Evolutionary conservation across 2,888 invertebrate species (phyloP), one percentile per base, ranked within the genome.

Genomic region (Scaptomyza cyrtandrae): DNA sequence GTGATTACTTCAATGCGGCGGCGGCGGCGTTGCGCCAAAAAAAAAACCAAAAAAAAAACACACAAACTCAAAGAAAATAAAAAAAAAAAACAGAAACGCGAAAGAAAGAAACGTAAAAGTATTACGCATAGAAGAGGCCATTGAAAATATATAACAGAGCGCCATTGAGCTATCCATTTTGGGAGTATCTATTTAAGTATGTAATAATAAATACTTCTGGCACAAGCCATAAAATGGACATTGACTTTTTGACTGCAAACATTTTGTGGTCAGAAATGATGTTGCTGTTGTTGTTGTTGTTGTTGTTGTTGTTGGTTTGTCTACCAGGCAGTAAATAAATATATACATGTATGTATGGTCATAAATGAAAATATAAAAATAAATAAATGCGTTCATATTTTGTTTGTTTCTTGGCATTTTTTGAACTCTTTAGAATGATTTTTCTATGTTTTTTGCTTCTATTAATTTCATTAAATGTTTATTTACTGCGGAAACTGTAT

Each of bases 1-100:
- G 90, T 76, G 88, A 89, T 88, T 88, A 88, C 89, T 89, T 89
- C 89, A 88, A 87, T 89, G 89, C 89, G 90, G 87, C 88, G 89
- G 89, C 89, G 90, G 87, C 88, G 89, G 82, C 86, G 87, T 88
- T 89, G 84, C 80, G 78, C 78, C 80, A 84, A 88, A 80, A 77
- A 80, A 77, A 71, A 73, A 55, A 50, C 19, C 19, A 2, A 19
- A 19, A n/a, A n/a, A n/a, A n/a, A n/a, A 75, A 19, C 5, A 31
- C 11, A 1, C 63, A 11, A 55, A 45, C 14, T 41, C 11, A 13
- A 46, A 19, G 19, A 43, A 56, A 44, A 33, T 48, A 52, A 45
- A 58, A 55, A 62, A 44, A 49, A 49, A 39, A 14, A 13, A 43
- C 45, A 59, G 43, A 59, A 29, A 35, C 16, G 37, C 19, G n/a